phyloP scores from a whole-genome alignment of 2,113 vertebrate genomes.

The Erpornis zantholeuca region DNA sequence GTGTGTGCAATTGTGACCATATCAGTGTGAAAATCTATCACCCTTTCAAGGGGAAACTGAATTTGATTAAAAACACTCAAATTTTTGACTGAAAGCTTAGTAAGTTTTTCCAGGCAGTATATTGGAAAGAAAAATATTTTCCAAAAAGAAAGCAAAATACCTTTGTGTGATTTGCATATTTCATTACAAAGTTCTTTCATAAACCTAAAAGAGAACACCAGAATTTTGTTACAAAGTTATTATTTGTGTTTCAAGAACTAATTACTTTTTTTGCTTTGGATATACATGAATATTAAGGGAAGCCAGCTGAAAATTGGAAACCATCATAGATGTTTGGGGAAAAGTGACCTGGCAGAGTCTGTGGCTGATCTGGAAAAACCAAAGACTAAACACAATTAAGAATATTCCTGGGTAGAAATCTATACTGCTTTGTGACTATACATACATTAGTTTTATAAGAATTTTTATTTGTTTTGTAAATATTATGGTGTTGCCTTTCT shows the following conservation, averaged over 20 bases:
- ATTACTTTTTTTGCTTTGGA: neutral
- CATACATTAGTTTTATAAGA: neutral
- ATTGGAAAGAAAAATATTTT: neutral
- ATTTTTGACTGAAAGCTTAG: neutral
- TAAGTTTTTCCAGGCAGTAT: neutral
- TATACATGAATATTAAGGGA: neutral
- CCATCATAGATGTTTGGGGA: fast-evolving
- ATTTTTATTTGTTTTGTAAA: neutral
- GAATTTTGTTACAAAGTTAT: neutral
- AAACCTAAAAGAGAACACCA: neutral
- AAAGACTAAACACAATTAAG: neutral
- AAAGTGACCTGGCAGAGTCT: neutral
- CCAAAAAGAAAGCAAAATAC: neutral
- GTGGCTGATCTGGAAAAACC: neutral
- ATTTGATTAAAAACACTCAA: neutral
- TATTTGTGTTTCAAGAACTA: neutral
- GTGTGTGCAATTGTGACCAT: neutral
- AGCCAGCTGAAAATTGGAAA: neutral
- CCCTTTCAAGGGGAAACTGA: neutral
- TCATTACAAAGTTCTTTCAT: neutral
- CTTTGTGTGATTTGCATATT: neutral
- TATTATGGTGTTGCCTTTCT: neutral
- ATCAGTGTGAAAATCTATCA: neutral
- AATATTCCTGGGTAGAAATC: neutral
- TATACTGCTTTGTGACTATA: neutral